Percentiles rank a stretch among this genome's conserved stretches.
phyloP scores from a whole-genome alignment of 37 sponge, comb jelly and placozoan species.

The Halichondria panicea region DNA sequence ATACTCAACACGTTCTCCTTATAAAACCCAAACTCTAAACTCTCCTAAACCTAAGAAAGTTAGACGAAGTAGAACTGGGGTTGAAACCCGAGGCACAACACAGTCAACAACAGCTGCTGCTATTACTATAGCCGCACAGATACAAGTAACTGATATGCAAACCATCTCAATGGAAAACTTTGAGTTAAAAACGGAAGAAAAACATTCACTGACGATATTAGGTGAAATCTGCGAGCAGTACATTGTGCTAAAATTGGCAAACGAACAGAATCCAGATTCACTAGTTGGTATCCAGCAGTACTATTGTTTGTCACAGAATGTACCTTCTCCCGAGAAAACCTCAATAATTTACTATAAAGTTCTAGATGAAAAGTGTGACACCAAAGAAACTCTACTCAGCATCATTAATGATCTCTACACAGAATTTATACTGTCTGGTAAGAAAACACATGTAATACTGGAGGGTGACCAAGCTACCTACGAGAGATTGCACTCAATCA shows the following conservation, averaged over 20 bases:
- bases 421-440: not conserved
- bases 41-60: slow-evolving; percentile 11
- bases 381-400: slow-evolving; percentile 13
- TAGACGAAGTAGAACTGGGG: slow-evolving; percentile 21
- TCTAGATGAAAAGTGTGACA: slow-evolving; percentile 1
- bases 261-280: not conserved
- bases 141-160: not conserved
- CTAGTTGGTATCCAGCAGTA: slow-evolving; percentile 6
- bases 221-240: slow-evolving; percentile 4
- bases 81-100: not conserved
- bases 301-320: not conserved
- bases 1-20: slow-evolving; percentile 13
- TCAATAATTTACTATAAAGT: slow-evolving; percentile 5
- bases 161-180: slow-evolving; percentile 9
- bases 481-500: slow-evolving; percentile 1
- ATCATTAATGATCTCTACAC: slow-evolving; percentile 1
- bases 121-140: slow-evolving; percentile 1
- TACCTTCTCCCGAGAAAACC: slow-evolving; percentile 5
- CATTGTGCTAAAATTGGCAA: slow-evolving; percentile 17
- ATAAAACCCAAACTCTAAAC: not conserved
- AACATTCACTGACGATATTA: not conserved
- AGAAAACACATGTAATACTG: not conserved
- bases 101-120: not conserved
- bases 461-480: slow-evolving; percentile 21
- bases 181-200: not conserved